Evolutionary conservation across 1,140 invertebrate species (phyloP).

Genomic region (Cotesia chilonis): DNA sequence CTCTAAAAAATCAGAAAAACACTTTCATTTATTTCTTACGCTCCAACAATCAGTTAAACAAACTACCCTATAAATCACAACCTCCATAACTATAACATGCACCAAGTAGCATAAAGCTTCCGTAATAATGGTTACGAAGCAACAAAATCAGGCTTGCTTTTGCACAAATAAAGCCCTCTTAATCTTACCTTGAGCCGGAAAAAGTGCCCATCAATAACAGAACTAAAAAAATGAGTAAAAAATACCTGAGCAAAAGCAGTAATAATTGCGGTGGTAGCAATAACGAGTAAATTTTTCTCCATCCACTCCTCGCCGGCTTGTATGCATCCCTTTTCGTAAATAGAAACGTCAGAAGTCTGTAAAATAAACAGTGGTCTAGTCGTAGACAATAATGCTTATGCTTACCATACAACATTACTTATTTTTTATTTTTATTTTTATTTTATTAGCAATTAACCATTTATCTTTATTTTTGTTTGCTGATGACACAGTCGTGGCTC

Average conservation of each 20-base stretch:
- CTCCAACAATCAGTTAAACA: too few relatives aligned
- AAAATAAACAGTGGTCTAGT: constrained; percentile 56
- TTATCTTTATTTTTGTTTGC: neutral
- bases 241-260: constrained; percentile 90
- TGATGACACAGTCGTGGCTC: too few relatives aligned
- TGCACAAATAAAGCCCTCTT: neutral
- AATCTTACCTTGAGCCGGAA: constrained; percentile 9
- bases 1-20: too few relatives aligned
- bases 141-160: too few relatives aligned
- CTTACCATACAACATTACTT: constrained; percentile 43
- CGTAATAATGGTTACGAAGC: too few relatives aligned
- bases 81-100: too few relatives aligned
- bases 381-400: constrained; percentile 37
- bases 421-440: too few relatives aligned
- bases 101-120: too few relatives aligned
- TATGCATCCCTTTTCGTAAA: constrained; percentile 94
- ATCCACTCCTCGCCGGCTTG: constrained; percentile 94
- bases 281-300: constrained; percentile 90
- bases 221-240: constrained; percentile 25
- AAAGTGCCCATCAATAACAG: constrained; percentile 10
- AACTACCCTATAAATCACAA: too few relatives aligned
- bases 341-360: constrained; percentile 78
- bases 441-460: neutral
- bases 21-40: too few relatives aligned
- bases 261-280: constrained; percentile 84